Base-by-base conservation (phyloP, 2,888 invertebrate genomes). In the Selenia dentaria region DNA sequence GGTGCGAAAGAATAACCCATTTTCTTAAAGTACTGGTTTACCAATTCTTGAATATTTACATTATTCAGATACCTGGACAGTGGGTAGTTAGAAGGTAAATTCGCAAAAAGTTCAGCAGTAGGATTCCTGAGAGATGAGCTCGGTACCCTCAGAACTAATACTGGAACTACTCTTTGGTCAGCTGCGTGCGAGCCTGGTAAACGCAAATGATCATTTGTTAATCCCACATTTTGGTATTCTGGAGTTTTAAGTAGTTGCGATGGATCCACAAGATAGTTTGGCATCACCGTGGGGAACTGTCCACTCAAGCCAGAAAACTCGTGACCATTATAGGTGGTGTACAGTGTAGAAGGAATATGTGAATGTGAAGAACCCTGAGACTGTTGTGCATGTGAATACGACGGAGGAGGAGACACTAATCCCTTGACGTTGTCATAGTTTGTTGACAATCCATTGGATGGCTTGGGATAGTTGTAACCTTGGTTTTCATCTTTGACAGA, bases 91-190 rank as follows among this genome's bases (percentile, higher is more conserved):
- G 91, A 81, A 1, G 93, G 93, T 42, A 92, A 67, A 58, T 92
- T 91, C 0, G 93, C 88, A 63, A 92, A 92, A 1, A 93, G 59
- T 54, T 91, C 91, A 14, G 89, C 88, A 4, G 86, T 74, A 0
- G 92, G 91, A 62, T 91, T 91, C 33, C 80, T 82, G 0, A 93
- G 64, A 41, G 92, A 92, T 3, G 92, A 92, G 45, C 92, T 92
- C 28, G 92, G 92, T 24, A 93, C 89, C 66, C 92, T 84, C 25
- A 93, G 62, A 11, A 93, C 91, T 51, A 93, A 77, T 8, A 93
- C 93, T 3, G 93, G 93, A 3, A 93, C 91, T 1, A 92, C 89
- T 60, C 84, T 79, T 27, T 86, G 82, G 40, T 81, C 76, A 6
- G 43, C 34, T 6, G 77, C 64, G 0, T 79, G 79, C 11, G 81